Conservation (phyloP, 2,113 vertebrate species). For the Zosterops borbonicus region DNA sequence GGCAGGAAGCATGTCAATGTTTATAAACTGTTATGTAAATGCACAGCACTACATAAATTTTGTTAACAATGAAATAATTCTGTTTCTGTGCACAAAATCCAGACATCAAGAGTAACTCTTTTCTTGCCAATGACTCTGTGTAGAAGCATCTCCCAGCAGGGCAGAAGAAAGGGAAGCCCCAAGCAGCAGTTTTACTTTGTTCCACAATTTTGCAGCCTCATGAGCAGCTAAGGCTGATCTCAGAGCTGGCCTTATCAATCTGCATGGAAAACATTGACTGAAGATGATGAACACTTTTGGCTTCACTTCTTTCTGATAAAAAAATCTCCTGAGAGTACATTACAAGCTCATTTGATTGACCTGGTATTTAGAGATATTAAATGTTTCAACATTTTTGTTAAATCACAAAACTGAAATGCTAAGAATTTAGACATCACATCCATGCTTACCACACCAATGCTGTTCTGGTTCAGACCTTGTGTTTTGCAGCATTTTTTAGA, state of each 20-base stretch:
- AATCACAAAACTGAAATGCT: not conserved
- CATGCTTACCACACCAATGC: not conserved
- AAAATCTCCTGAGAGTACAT: not conserved
- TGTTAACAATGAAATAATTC: constrained; percentile 19
- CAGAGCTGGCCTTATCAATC: not conserved
- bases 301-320: not conserved
- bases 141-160: not conserved
- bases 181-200: not conserved
- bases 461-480: not conserved
- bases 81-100: not conserved
- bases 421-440: not conserved
- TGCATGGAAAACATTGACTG: not conserved
- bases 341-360: not conserved
- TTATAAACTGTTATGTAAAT: constrained; percentile 13
- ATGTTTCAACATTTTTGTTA: not conserved
- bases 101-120: not conserved
- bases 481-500: not conserved
- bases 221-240: not conserved
- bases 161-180: not conserved
- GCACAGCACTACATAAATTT: not conserved
- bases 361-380: not conserved
- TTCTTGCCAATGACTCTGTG: not conserved
- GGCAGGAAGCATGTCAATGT: constrained; percentile 14
- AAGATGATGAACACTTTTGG: not conserved
- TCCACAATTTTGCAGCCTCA: not conserved